Conservation (phyloP, 2,797 vertebrate genomes). For the Ambastaia sidthimunki region DNA sequence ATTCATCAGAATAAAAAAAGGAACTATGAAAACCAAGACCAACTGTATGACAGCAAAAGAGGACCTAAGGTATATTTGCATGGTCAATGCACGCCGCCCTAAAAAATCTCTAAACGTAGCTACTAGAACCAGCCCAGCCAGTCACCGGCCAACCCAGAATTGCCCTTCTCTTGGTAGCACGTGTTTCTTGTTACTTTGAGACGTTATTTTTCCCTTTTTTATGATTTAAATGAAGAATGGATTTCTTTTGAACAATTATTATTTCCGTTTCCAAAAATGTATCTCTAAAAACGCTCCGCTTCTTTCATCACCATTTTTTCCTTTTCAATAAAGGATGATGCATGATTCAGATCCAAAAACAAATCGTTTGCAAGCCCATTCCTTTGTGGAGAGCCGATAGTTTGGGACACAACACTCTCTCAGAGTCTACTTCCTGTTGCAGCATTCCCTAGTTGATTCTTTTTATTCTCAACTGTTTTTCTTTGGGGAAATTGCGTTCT, state of each 20-base stretch:
- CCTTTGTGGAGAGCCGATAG: slow-evolving; percentile 82
- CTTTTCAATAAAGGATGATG: slow-evolving; percentile 86
- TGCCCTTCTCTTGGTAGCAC: slow-evolving; percentile 88
- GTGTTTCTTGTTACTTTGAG: slow-evolving; percentile 78
- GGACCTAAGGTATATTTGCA: slow-evolving; percentile 99
- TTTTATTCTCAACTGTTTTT: slow-evolving; percentile 70
- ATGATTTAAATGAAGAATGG: slow-evolving; percentile 83
- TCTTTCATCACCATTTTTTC: slow-evolving; percentile 80
- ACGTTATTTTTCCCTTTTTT: slow-evolving; percentile 64
- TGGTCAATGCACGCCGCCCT: slow-evolving; percentile 99
- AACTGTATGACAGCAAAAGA: slow-evolving; percentile 99
- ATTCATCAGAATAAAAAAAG: slow-evolving; percentile 99
- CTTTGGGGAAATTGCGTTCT: slow-evolving; percentile 73
- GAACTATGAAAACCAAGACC: slow-evolving; percentile 99
- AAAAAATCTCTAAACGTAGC: slow-evolving; percentile 97
- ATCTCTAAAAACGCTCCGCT: slow-evolving; percentile 71
- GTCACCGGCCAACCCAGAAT: slow-evolving; percentile 85
- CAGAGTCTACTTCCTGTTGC: slow-evolving; percentile 78
- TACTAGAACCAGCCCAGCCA: slow-evolving; percentile 86
- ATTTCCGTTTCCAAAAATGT: slow-evolving; percentile 72
- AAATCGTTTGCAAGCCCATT: slow-evolving; percentile 87
- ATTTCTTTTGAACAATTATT: slow-evolving; percentile 76
- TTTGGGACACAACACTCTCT: slow-evolving; percentile 79
- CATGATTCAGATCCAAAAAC: slow-evolving; percentile 85
- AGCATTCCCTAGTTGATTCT: slow-evolving; percentile 80